These are phyloP conservation scores for Myotis davidii DNA, from an alignment of 2,113 vertebrate species.

Conservation along the genomic window DNA sequence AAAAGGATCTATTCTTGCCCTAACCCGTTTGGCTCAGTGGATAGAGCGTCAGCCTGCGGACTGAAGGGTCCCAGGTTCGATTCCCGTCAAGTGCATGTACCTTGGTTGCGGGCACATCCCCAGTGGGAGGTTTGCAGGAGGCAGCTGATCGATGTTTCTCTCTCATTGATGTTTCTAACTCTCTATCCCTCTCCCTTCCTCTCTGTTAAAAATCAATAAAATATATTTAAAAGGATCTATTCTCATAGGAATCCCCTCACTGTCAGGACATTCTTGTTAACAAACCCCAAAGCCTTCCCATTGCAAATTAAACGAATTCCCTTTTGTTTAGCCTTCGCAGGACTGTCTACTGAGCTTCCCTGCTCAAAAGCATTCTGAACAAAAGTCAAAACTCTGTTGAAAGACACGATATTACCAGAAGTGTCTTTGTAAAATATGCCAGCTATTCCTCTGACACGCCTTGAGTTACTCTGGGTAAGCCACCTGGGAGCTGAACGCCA, in stretches of 20 bases:
- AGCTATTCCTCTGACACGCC: neutral
- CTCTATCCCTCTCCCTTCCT: too few species aligned
- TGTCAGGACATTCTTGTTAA: neutral
- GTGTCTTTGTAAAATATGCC: constrained; percentile 26
- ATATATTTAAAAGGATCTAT: too few species aligned
- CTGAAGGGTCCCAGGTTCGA: too few species aligned
- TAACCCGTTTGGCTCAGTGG: too few species aligned
- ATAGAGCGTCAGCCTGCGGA: too few species aligned
- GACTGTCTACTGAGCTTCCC: neutral
- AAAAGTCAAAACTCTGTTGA: constrained; percentile 10
- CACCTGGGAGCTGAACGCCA: neutral
- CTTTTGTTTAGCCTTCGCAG: neutral
- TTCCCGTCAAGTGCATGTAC: too few species aligned
- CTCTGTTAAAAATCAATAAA: too few species aligned
- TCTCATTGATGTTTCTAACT: too few species aligned
- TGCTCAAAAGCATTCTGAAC: neutral
- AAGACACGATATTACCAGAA: neutral
- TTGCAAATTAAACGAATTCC: constrained; percentile 7
- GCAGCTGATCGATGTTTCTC: too few species aligned
- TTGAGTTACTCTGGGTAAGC: neutral
- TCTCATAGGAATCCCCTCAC: neutral
- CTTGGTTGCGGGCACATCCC: too few species aligned
- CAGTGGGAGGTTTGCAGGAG: too few species aligned
- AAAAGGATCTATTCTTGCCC: neutral
- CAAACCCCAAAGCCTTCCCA: constrained; percentile 12